Base-by-base conservation (phyloP, 2,113 vertebrate species). In the Hystrix brachyura region DNA sequence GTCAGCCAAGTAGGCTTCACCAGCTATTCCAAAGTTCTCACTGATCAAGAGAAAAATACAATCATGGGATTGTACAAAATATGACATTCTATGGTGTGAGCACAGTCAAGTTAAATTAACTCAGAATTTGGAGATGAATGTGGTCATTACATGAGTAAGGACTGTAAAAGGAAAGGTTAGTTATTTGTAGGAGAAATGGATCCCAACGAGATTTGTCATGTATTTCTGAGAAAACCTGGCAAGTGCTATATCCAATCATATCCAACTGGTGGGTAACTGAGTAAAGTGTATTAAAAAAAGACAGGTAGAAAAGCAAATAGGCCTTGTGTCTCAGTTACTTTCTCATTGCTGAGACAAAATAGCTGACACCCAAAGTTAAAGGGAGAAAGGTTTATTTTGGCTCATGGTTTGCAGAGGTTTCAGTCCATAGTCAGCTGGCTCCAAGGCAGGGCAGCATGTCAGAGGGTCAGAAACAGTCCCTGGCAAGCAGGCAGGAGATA, bases 101-200 rank as follows among this genome's bases (percentile, higher is more conserved):
- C 29, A 87, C 48, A 55, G 59, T 62, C 72, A 87, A 19, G 34
- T 19, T 85, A 60, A 80, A 91, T 86, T 71, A 81, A 87, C 34
- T 91, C 55, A 57, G 57, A 91, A 46, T 87, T 91, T 87, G 64
- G 46, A 87, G 74, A 64, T 27, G 59, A 81, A 62, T 64, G 29
- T 74, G 25, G 23, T 57, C 34, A 43, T 79, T 32, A 91, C 78
- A 69, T 53, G 51, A 78, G 23, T 69, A 80, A 80, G 79, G 48
- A 43, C 1, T 23, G 19, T 55, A 11, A 57, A 48, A 17, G 21
- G n/a, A n/a, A 71, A 2, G 13, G 64, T n/a, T 71, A 62, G 8
- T 32, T 21, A 74, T 65, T 91, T 15, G 3, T 57, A 81, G 46
- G 71, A 91, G 43, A 91, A 80, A 80, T 7, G 17, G 14, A 91